phyloP scores from a whole-genome alignment of 2,797 vertebrate species.

The Centropyge bicolor region DNA sequence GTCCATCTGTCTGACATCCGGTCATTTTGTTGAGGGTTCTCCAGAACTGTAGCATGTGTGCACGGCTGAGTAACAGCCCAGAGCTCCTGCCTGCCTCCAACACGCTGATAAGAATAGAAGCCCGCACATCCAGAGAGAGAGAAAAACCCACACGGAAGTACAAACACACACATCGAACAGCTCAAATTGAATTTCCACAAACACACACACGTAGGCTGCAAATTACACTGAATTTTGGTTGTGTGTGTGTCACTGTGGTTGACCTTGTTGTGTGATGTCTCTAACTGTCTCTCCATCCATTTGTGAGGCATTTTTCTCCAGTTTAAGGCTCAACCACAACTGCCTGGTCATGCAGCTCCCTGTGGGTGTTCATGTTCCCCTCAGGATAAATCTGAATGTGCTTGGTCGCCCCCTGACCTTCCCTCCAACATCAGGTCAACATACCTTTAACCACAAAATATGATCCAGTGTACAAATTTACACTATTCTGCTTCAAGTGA shows the following conservation, averaged over 20 bases:
- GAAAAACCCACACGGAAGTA: background rate
- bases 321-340: background rate
- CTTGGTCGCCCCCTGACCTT: too few relatives aligned
- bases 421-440: background rate
- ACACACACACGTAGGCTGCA: background rate
- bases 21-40: background rate
- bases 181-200: background rate
- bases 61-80: slow-evolving; percentile 18
- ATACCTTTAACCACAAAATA: background rate
- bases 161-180: background rate
- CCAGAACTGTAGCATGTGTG: background rate
- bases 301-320: background rate
- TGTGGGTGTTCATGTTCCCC: background rate
- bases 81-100: background rate
- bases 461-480: too few relatives aligned
- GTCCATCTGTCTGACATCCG: slow-evolving; percentile 5
- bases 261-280: background rate
- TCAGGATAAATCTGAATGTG: background rate
- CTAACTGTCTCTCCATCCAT: too few relatives aligned
- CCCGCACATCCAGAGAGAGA: background rate
- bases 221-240: background rate
- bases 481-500: too few relatives aligned
- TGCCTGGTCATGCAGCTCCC: too few relatives aligned
- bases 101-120: slow-evolving; percentile 24
- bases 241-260: background rate